Evolutionary conservation across 2,888 invertebrate species (phyloP), one percentile per base, ranked within the genome.

Genomic region (Acleris emargana): DNA sequence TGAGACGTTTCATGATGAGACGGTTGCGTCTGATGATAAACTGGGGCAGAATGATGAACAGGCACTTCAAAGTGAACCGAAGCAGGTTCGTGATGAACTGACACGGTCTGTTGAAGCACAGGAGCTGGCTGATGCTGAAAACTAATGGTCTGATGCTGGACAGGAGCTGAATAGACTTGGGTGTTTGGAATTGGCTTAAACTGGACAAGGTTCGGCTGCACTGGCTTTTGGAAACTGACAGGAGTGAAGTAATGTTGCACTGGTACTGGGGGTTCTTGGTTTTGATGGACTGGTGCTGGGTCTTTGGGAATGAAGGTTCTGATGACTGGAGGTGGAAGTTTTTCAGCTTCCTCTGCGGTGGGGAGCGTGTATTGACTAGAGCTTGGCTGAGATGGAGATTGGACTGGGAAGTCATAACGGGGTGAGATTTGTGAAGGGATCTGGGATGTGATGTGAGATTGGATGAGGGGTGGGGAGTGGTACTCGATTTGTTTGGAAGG

Each of bases 401-500:
- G 61, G 11, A 42, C 17, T 22, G 61, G 60, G 11, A 66, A 43
- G 16, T 52, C 38, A 42, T 55, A 67, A 18, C 50, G 58, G 38
- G 38, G 13, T 38, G 38, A 4, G 38, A 38, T 38, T 11, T 38
- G 38, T 9, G 38, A 38, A 13, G 38, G 38, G 38, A 38, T 38
- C 1, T 38, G 38, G 11, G 50, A 60, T 32, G 63, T 63, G 20
- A 58, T 43, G 5, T 73, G 60, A 18, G 69, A 62, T 51, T 81
- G 32, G 25, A 43, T 63, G 32, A 59, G 51, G 11, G 49, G 58
- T 32, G 63, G 67, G 20, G 59, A 45, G 11, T 73, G 58, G 20
- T 69, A 62, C 50, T 81, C 75, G 9, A 76, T 67, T 55, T 76
- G 76, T 67, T 79, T 76, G 17, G 86, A 83, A 32, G 69, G 71